These are phyloP conservation scores for Calliopum simillimum DNA, from an alignment of 2,888 invertebrate genomes.

Conservation along the genomic window DNA sequence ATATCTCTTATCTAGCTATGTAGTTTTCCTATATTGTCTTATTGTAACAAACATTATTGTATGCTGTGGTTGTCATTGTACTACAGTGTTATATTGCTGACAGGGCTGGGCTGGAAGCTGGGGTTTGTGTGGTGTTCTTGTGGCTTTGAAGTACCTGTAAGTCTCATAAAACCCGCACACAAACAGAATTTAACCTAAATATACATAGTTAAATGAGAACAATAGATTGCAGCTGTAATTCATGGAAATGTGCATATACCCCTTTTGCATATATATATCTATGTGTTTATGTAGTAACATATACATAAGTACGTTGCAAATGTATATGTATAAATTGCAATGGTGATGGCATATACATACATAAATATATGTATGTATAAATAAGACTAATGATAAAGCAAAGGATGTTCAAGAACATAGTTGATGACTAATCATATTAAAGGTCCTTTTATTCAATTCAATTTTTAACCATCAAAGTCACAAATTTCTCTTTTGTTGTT, in stretches of 20 bases:
- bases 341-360: no score
- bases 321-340: no score
- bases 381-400: no score
- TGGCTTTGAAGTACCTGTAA: constrained; percentile 12
- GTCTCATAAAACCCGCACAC: not conserved
- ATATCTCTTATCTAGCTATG: not conserved
- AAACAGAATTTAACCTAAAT: constrained; percentile 11
- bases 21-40: not conserved
- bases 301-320: no score
- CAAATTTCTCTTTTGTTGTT: no score
- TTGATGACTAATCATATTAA: no score
- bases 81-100: not conserved
- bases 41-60: not conserved
- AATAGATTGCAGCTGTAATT: not conserved
- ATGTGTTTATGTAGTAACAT: not conserved
- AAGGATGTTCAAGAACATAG: no score
- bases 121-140: not conserved
- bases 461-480: no score
- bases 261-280: not conserved
- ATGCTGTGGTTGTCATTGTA: not conserved
- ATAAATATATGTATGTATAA: no score
- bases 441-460: no score
- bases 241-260: no score
- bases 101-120: not conserved
- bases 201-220: not conserved